Evolutionary conservation across 1,140 invertebrate species (phyloP), one percentile per base, ranked within the genome.

Genomic region (Drosophila obscura): DNA sequence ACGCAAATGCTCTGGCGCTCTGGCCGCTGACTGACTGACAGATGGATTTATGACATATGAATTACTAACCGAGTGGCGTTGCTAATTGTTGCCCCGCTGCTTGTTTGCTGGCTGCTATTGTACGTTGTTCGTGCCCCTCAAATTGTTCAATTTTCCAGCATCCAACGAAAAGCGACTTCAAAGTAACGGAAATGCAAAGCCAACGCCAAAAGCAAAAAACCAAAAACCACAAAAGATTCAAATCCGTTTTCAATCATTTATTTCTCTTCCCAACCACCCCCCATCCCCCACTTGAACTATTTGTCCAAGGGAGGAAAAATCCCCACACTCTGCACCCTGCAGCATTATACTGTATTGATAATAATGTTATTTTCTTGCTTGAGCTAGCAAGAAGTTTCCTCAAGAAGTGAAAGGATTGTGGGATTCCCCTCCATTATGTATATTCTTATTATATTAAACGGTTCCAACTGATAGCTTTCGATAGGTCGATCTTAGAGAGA

Each of bases 1-100:
- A 55, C 35, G 43, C 41, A 58, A 39, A 39, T 39, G 35, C 35
- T 39, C 35, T 9, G 31, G 31, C 31, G 31, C 8, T 35, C 31
- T 39, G 35, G 35, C 35, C 4, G 11, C 59, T 80, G 73, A 77
- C 39, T 28, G 57, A 73, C 39, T 72, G 80, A 87, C 57, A 75
- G 79, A 87, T 73, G 69, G 77, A 87, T 87, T 88, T 87, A 87
- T 87, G 82, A 88, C 83, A 87, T 82, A 88, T 88, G 82, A 85
- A 87, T 83, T 82, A 82, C 75, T 75, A 74, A 66, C 77, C 72
- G 73, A 68, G 77, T 66, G 59, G 67, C 67, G 61, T 48, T 68
- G 56, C 68, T 66, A 78, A 80, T 82, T 87, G 84, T 79, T 39
- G 35, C 35, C 35, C 0, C 28, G 28, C 7, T 31, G 28, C 31